Conservation (phyloP, 2,888 invertebrate species). For the Xanthia icteritia region DNA sequence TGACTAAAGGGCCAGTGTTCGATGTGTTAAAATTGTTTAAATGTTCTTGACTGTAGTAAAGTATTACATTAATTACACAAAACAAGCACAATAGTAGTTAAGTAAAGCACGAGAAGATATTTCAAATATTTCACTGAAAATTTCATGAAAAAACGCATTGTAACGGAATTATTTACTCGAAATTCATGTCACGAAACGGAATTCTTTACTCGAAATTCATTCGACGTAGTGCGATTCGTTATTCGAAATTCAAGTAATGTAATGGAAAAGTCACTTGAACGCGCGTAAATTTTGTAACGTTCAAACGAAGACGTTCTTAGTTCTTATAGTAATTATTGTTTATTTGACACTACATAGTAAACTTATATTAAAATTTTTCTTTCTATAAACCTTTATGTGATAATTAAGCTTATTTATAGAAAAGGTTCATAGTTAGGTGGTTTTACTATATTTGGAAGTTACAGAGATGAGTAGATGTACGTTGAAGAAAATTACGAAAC, state of each 20-base stretch:
- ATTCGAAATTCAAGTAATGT: constrained; percentile 12
- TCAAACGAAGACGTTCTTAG: neutral
- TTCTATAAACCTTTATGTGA: constrained; percentile 7
- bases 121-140: constrained; percentile 60
- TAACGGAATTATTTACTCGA: neutral
- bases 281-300: neutral
- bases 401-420: constrained; percentile 27
- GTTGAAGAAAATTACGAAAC: neutral
- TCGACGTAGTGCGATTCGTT: neutral
- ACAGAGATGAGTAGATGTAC: neutral
- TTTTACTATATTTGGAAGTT: neutral
- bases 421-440: neutral
- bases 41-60: constrained; percentile 63
- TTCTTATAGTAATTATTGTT: constrained; percentile 17
- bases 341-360: constrained; percentile 19
- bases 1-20: constrained; percentile 88
- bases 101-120: constrained; percentile 63
- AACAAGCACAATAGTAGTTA: constrained; percentile 75
- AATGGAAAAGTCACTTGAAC: constrained; percentile 5
- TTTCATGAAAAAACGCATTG: constrained; percentile 4
- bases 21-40: constrained; percentile 80
- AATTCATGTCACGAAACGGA: constrained; percentile 4
- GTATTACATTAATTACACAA: constrained; percentile 73
- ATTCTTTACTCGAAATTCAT: constrained; percentile 16
- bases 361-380: constrained; percentile 40